phyloP scores from a whole-genome alignment of 2,888 invertebrate genomes.

The Coremacera marginata region DNA sequence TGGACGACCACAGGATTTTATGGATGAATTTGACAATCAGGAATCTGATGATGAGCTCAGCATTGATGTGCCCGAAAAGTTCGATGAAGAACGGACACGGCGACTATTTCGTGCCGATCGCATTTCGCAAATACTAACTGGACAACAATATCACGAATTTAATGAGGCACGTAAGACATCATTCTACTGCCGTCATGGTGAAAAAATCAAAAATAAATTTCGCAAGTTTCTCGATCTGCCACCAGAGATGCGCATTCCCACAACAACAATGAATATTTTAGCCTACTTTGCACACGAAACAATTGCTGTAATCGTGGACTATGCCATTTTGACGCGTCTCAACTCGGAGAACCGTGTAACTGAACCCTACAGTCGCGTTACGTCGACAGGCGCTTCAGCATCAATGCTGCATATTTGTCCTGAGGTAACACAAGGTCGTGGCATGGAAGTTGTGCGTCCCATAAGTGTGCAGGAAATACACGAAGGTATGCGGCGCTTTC shows the following conservation, averaged over 20 bases:
- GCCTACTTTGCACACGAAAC: conserved; percentile 91
- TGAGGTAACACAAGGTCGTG: conserved; percentile 70
- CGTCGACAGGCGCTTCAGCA: conserved; percentile 65
- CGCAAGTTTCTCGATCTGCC: conserved; percentile 76
- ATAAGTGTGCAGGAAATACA: conserved; percentile 85
- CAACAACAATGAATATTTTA: conserved; percentile 80
- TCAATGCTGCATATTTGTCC: conserved; percentile 69
- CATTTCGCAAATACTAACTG: conserved; percentile 73
- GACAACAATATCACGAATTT: conserved; percentile 80
- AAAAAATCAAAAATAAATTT: conserved; percentile 73
- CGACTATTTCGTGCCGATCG: conserved; percentile 73
- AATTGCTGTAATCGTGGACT: conserved; percentile 89
- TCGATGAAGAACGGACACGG: conserved; percentile 67
- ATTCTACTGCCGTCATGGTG: conserved; percentile 73
- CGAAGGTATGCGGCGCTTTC: conserved; percentile 82
- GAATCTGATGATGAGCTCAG: conserved; percentile 72
- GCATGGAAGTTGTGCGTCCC: conserved; percentile 77
- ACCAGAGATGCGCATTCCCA: conserved; percentile 74
- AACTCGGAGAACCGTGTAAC: conserved; percentile 78
- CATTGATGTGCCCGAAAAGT: conserved; percentile 70
- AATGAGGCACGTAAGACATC: conserved; percentile 83
- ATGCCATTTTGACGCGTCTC: conserved; percentile 83
- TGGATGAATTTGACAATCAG: conserved; percentile 68
- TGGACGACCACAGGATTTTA: conserved; percentile 64
- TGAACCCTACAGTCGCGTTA: conserved; percentile 78